Evolutionary conservation across 2,888 invertebrate species (phyloP).

Genomic region (Metallyticus violacea): DNA sequence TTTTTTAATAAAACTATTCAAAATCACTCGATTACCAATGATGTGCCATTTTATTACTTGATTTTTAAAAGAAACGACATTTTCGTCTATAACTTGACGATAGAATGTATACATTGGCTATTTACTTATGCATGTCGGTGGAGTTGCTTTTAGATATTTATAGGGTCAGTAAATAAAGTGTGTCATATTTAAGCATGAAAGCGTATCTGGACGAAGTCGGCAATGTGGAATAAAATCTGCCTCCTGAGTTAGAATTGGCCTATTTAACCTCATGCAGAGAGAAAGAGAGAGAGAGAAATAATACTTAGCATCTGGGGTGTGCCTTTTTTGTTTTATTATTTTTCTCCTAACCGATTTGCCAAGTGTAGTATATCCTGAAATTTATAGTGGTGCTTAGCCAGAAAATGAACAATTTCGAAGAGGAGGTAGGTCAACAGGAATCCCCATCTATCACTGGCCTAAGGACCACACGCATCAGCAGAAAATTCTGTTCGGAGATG

Average conservation of each 20-base stretch:
- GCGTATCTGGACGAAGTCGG: too few species aligned
- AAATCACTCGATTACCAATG: too few species aligned
- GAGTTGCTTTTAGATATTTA: too few species aligned
- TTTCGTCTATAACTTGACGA: too few species aligned
- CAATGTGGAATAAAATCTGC: too few species aligned
- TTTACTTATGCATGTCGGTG: too few species aligned
- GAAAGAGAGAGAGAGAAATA: background rate
- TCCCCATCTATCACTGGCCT: background rate
- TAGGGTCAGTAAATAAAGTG: too few species aligned
- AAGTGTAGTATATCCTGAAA: background rate
- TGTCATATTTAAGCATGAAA: too few species aligned
- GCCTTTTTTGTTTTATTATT: background rate
- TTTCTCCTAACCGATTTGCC: background rate
- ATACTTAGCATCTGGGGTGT: background rate
- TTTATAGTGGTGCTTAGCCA: background rate
- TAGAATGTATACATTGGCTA: too few species aligned
- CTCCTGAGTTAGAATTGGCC: background rate
- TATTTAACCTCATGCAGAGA: background rate
- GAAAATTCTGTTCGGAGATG: background rate
- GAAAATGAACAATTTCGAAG: background rate
- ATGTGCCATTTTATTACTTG: too few species aligned
- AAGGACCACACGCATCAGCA: background rate
- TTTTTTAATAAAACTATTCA: too few species aligned
- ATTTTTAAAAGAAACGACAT: too few species aligned
- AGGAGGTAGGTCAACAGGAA: background rate